Evolutionary conservation across 2,888 invertebrate genomes (phyloP).

Genomic region (Drosophila tanythrix): DNA sequence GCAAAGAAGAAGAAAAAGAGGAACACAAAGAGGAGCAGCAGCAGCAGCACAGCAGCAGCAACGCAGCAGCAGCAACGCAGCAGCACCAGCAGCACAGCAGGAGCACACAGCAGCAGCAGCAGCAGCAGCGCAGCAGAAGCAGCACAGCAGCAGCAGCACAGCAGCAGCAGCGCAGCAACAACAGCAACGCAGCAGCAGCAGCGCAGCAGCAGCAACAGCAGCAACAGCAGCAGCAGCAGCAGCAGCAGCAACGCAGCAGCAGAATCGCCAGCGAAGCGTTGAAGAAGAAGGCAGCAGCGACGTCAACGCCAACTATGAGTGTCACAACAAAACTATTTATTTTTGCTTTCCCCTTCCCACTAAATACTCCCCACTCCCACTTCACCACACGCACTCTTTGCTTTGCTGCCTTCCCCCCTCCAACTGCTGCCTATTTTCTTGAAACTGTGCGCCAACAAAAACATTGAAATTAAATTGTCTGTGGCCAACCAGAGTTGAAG

Average conservation of each 20-base stretch:
- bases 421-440: slow-evolving; percentile 42
- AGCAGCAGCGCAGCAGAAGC: slow-evolving; percentile 10
- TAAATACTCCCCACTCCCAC: no score
- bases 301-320: slow-evolving; percentile 65
- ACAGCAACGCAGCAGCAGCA: slow-evolving; percentile 8
- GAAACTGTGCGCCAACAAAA: slow-evolving; percentile 47
- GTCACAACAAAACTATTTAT: slow-evolving; percentile 79
- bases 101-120: slow-evolving; percentile 15
- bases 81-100: background rate
- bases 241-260: slow-evolving; percentile 10
- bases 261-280: slow-evolving; percentile 50
- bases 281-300: slow-evolving; percentile 34
- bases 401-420: background rate
- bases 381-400: slow-evolving; percentile 1
- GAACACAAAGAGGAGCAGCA: background rate
- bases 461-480: slow-evolving; percentile 80
- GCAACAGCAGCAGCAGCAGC: background rate
- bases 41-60: background rate
- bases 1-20: slow-evolving; percentile 1
- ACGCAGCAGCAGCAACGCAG: background rate
- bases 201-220: background rate
- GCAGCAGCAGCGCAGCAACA: background rate
- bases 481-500: slow-evolving; percentile 32
- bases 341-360: slow-evolving; percentile 9
- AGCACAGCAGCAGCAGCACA: background rate